Evolutionary conservation across 2,113 vertebrate genomes (phyloP), one percentile per base, ranked within the genome.

Genomic region (Corythornis cristatus): DNA sequence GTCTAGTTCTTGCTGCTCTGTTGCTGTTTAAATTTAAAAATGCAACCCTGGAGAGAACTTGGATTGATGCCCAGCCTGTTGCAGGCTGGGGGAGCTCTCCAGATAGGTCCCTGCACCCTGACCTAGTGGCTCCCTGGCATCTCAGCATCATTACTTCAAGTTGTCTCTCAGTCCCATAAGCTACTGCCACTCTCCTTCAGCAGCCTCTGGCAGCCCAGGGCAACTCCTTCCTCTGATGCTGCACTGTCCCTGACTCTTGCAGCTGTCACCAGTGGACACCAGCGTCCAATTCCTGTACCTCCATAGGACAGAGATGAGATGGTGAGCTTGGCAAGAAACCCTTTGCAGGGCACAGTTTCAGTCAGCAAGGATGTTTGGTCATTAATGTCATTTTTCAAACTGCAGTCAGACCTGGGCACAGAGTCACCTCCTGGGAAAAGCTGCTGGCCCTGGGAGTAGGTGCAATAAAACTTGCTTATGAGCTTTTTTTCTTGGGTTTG

Each of bases 231-330:
- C 64, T 1, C 0, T 8, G 22, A 5, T n/a, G n/a, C 46, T 45
- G 58, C 29, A 17, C 45, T 25, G 65, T 43, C 7, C 28, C 31
- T 43, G 48, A 22, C 13, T 53, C 53, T 84, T 29, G 29, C 10
- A 6, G 37, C 64, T 5, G 0, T 19, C 81, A 48, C 13, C 37
- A 73, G 54, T 2, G 9, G 37, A 25, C 40, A 58, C 15, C 53
- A 43, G n/a, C 35, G 43, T 11, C 62, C 51, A 8, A 14, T 23
- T 18, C n/a, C 62, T 6, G 1, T 28, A 40, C n/a, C 29, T 71
- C 35, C 48, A 8, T 0, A 5, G 82, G 11, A 23, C 37, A 37
- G 50, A 50, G 51, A 45, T 0, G 1, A 51, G 37, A 76, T 1
- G 40, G 50, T 2, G 1, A 58, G 11, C 29, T 35, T 4, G 0